Percentiles rank a stretch among this genome's conserved stretches.
phyloP scores from a whole-genome alignment of 1,140 invertebrate species.

The Plodia interpunctella region DNA sequence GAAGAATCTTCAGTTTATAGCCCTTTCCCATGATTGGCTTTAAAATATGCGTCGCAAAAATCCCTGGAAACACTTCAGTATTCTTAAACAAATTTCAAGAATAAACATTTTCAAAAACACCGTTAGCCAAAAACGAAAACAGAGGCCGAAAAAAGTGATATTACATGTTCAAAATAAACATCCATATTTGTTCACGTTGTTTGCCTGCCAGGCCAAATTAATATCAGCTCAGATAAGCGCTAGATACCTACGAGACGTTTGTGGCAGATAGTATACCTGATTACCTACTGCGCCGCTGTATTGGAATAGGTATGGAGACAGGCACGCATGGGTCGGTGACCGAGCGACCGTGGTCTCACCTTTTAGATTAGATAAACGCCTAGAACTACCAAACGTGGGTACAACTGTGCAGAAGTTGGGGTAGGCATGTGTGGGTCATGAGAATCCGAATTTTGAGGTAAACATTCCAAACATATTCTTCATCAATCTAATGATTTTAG shows the following conservation, averaged over 20 bases:
- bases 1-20: no score
- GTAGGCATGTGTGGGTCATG: conserved; percentile 19
- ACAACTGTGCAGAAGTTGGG: conserved; percentile 27
- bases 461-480: no score
- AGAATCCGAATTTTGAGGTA: no score
- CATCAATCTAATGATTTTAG: no score
- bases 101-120: no score
- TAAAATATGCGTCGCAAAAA: no score
- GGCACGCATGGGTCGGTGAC: conserved; percentile 29
- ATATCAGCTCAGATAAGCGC: neutral
- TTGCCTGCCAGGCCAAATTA: neutral
- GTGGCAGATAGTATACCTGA: conserved; percentile 20
- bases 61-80: no score
- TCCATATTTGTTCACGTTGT: neutral
- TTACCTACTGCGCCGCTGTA: conserved; percentile 25
- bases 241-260: conserved; percentile 16
- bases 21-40: no score
- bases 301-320: conserved; percentile 30
- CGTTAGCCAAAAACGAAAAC: neutral
- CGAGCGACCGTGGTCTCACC: conserved; percentile 40
- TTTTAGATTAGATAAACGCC: conserved; percentile 38
- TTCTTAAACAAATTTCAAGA: no score
- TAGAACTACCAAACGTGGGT: conserved; percentile 22
- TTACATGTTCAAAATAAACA: neutral
- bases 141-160: neutral